Base-by-base conservation (phyloP, 2,888 invertebrate species). In the Tenthredo livida region DNA sequence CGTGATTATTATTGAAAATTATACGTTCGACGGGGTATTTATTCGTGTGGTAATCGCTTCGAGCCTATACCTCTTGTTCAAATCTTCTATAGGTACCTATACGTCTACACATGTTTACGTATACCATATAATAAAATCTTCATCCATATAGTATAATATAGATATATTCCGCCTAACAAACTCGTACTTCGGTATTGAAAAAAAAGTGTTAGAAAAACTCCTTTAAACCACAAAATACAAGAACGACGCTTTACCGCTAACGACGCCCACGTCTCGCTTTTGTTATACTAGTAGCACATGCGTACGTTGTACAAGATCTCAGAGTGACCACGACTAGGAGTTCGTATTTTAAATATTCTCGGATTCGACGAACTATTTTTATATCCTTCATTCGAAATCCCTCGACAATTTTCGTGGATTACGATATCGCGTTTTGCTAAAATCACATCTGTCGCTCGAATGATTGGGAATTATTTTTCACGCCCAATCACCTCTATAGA, bases 1-100 rank as follows among this genome's bases (percentile, higher is more conserved):
- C 83, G 83, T 70, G 70, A 83, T 83, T 83, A 83, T 83, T 83
- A 83, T 83, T 83, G 83, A 67, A 83, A 83, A 83, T 83, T 83
- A 83, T 83, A 83, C 83, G 83, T 83, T 83, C 25, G 17, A 33
- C 65, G 83, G 67, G 65, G 83, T 70, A 83, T 83, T 83, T 70
- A 83, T 83, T 67, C 83, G 37, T 47, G 65, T 70, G 83, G 83
- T 83, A 67, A 83, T 83, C 65, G 70, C 33, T 77, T 33, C 54
- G 50, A 25, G 43, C 25, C 40, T n/a, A 29, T 43, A 73, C n/a
- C 73, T n/a, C 73, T 54, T 54, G 77, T 50, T 77, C 54, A 17
- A 47, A 78, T 78, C 78, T 54, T 73, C 3, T 43, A 73, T 43
- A 67, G n/a, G n/a, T 29, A 29, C 43, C 21, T 43, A 21, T 2